phyloP scores from a whole-genome alignment of 2,797 vertebrate genomes.

The Malacoraja senta region DNA sequence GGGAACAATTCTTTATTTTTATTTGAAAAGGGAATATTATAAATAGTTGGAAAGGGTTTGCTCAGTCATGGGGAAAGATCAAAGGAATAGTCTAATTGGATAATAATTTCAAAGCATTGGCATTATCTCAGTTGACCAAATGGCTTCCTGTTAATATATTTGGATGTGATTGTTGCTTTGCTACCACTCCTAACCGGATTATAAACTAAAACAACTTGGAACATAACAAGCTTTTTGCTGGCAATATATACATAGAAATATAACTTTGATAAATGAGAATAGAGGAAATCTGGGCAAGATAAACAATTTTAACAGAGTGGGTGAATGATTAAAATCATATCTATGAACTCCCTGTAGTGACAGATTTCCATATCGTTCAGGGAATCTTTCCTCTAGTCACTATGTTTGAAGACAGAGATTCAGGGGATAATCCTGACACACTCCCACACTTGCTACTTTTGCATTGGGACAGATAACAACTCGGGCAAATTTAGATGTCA shows the following conservation, averaged over 20 bases:
- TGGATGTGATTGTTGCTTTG: background rate
- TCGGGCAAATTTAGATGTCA: background rate
- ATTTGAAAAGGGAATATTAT: background rate
- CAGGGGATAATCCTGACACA: too few species aligned
- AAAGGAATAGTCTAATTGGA: background rate
- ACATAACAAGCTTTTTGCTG: background rate
- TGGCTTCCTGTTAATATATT: background rate
- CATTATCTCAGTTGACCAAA: background rate
- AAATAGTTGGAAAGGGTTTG: background rate
- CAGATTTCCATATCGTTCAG: too few species aligned
- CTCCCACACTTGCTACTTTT: background rate
- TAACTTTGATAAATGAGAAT: background rate
- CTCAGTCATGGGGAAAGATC: background rate
- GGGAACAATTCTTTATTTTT: background rate
- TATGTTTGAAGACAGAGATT: too few species aligned
- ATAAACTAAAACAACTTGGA: background rate
- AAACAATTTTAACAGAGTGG: background rate
- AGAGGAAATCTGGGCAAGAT: background rate
- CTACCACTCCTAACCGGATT: background rate
- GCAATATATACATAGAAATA: background rate
- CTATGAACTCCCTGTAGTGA: too few species aligned
- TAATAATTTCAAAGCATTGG: background rate
- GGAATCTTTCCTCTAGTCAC: too few species aligned
- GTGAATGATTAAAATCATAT: background rate
- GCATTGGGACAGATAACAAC: background rate